Conservation (phyloP, 2,797 vertebrate genomes). For the Simalia tracyae region DNA sequence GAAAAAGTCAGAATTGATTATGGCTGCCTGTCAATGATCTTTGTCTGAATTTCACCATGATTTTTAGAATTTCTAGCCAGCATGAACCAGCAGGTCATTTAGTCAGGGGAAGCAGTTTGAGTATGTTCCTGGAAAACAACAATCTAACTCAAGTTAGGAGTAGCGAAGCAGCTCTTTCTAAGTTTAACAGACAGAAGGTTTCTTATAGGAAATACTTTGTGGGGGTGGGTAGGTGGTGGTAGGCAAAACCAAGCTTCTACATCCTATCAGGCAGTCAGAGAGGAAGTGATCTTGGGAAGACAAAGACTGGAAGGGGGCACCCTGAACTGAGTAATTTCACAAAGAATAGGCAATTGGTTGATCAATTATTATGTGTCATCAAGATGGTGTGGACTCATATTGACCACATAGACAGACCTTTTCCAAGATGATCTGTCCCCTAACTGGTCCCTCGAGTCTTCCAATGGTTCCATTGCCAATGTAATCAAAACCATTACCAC, state of each 20-base stretch:
- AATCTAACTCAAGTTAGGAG: background rate
- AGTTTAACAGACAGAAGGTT: background rate
- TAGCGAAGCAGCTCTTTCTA: background rate
- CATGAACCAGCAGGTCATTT: background rate
- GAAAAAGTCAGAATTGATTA: background rate
- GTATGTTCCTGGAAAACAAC: background rate
- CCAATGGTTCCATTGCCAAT: background rate
- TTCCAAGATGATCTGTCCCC: background rate
- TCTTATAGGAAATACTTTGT: background rate
- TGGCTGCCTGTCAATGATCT: background rate
- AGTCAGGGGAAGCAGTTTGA: background rate
- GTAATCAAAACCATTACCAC: background rate
- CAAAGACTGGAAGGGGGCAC: background rate
- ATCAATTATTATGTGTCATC: background rate
- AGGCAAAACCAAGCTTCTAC: background rate
- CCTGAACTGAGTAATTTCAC: background rate
- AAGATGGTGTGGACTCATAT: background rate
- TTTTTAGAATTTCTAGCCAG: background rate
- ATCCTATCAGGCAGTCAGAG: background rate
- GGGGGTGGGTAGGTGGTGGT: background rate
- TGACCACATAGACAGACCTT: background rate
- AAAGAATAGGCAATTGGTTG: background rate
- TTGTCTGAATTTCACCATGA: background rate
- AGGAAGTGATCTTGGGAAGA: background rate
- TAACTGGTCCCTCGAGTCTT: background rate